Base-by-base conservation (phyloP, 2,113 vertebrate species). In the Nothoprocta perdicaria region DNA sequence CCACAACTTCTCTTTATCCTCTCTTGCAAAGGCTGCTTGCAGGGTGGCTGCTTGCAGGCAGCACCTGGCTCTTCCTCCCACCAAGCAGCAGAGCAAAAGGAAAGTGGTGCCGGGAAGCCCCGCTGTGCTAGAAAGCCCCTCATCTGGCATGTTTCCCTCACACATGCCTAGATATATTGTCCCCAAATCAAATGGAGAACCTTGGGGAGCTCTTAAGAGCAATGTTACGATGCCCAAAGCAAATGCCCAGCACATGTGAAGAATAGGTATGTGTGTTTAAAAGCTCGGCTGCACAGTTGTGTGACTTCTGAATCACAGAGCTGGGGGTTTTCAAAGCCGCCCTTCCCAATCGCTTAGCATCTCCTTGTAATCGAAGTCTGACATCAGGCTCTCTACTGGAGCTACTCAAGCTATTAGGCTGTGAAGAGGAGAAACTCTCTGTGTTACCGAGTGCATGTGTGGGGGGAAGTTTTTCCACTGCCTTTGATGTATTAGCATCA, bases 401-500 rank as follows among this genome's bases (percentile, higher is more conserved):
- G 1, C 74, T 83, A 71, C 93, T 96, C 93, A 87, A 96, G 92
- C 87, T 96, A 85, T 94, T 95, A 81, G 80, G 77, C 88, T 86
- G 89, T 93, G 91, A 96, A 92, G 92, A 92, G 94, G 87, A 96
- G 92, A 92, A 97, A 80, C 93, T 88, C 82, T 93, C 76, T 63
- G 84, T 87, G 93, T 94, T 89, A 92, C 81, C 69, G 88, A 92
- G 63, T 80, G 88, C 86, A 61, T 26, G 27, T 71, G 80, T 2
- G 29, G 57, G 41, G 85, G 43, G 67, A 71, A 60, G 18, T 57
- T 93, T 95, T 94, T 95, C 69, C 62, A n/a, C 82, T 96, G 74
- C 69, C 89, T 96, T 96, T 93, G 96, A 92, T 94, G 76, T 94
- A 89, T 94, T 93, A 95, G 94, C 90, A 94, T 95, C 90, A 96